Evolutionary conservation across 2,888 invertebrate species (phyloP).

Genomic region (Nomada goodeniana): DNA sequence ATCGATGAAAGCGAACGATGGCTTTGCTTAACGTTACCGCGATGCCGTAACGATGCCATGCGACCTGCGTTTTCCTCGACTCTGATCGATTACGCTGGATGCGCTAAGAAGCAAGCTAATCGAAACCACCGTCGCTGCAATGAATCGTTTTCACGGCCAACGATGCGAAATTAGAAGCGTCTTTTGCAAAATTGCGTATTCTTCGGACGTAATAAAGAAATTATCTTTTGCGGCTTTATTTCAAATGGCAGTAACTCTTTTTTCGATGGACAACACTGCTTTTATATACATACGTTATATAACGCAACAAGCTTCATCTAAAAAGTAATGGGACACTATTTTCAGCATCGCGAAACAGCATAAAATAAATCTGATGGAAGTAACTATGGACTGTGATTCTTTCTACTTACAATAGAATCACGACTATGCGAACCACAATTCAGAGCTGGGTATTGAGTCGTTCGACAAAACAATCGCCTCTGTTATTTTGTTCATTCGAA

Average conservation of each 20-base stretch:
- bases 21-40: conserved; percentile 1
- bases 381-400: too few relatives aligned
- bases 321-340: too few relatives aligned
- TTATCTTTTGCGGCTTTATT: not conserved
- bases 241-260: not conserved
- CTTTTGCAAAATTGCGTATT: not conserved
- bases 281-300: too few relatives aligned
- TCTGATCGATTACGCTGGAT: conserved; percentile 23
- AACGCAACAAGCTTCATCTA: too few relatives aligned
- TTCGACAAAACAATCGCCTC: too few relatives aligned
- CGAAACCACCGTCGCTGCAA: conserved; percentile 1
- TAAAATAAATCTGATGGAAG: too few relatives aligned
- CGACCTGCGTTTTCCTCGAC: not conserved
- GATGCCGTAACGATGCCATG: not conserved
- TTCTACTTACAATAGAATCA: too few relatives aligned
- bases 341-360: too few relatives aligned
- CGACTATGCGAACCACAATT: not conserved
- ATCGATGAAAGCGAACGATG: conserved; percentile 21
- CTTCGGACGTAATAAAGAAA: not conserved
- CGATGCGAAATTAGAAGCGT: not conserved
- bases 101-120: conserved; percentile 6
- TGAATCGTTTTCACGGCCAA: not conserved
- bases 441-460: not conserved
- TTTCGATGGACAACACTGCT: not conserved
- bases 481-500: too few relatives aligned